Conservation (phyloP, 1,140 invertebrate species). For the Diorhabda sublineata region DNA sequence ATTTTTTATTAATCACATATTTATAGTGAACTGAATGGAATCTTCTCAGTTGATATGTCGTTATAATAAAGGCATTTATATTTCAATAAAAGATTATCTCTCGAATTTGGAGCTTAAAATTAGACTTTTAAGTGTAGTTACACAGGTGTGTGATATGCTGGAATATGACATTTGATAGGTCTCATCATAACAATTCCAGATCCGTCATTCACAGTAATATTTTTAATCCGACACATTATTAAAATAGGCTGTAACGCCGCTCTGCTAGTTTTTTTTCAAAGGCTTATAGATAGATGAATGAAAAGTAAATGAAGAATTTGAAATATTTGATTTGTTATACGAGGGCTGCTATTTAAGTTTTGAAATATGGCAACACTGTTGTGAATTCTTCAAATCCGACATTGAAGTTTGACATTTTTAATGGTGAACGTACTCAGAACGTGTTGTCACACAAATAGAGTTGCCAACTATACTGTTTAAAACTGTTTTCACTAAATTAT, state of each 20-base stretch:
- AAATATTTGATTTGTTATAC: too few species aligned
- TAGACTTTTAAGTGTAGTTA: constrained; percentile 15
- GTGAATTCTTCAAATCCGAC: too few species aligned
- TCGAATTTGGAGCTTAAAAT: constrained; percentile 8
- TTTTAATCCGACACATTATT: constrained; percentile 29
- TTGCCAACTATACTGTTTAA: too few species aligned
- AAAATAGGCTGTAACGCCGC: background rate
- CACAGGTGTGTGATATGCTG: constrained; percentile 19
- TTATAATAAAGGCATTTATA: constrained; percentile 4
- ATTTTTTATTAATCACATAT: background rate
- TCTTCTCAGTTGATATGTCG: background rate
- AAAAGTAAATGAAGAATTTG: too few species aligned
- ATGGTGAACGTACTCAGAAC: too few species aligned
- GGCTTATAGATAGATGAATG: too few species aligned
- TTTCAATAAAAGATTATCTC: constrained; percentile 14
- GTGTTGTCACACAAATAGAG: too few species aligned
- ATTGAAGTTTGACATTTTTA: too few species aligned
- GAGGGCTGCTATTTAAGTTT: too few species aligned
- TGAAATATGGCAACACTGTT: too few species aligned
- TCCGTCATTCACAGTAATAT: constrained; percentile 13
- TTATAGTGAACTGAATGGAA: background rate
- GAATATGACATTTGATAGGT: constrained; percentile 23
- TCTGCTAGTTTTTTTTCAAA: background rate
- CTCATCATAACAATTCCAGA: constrained; percentile 24
- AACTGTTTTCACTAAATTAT: too few species aligned